phyloP scores from a whole-genome alignment of 2,888 invertebrate genomes.

The Euzetes globulus region DNA sequence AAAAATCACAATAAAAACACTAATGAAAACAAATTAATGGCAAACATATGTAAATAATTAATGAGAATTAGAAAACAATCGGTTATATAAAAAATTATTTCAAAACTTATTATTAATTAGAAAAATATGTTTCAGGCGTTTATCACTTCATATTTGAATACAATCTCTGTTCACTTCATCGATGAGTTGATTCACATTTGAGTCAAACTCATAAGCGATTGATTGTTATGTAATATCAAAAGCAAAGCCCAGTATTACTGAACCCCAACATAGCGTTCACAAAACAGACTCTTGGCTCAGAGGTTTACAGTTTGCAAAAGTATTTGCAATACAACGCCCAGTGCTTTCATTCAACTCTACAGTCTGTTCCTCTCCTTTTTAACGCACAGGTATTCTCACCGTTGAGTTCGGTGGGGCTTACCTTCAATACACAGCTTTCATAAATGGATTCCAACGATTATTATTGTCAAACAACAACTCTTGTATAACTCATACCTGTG shows the following conservation, averaged over 20 bases:
- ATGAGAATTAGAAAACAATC: no score
- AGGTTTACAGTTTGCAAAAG: not conserved
- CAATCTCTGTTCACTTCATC: not conserved
- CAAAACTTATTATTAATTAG: not conserved
- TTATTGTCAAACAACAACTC: slow-evolving; percentile 6
- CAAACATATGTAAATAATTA: slow-evolving; percentile 7
- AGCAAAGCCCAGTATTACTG: not conserved
- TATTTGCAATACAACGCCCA: slow-evolving; percentile 18
- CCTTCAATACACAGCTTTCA: slow-evolving; percentile 2
- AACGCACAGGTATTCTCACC: not conserved
- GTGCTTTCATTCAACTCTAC: not conserved
- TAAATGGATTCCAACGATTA: not conserved
- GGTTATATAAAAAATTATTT: not conserved
- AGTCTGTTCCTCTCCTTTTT: not conserved
- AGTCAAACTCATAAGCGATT: not conserved
- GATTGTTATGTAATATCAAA: not conserved
- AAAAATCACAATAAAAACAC: not conserved
- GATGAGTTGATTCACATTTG: slow-evolving; percentile 1
- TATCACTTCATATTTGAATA: not conserved
- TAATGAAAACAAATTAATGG: not conserved
- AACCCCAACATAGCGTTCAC: not conserved
- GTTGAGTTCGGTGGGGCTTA: not conserved
- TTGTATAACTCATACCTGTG: slow-evolving; percentile 14
- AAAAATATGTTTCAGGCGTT: not conserved
- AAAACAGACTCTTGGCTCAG: not conserved